phyloP scores from a whole-genome alignment of 92 coral and sea anemone species.

The Paramuricea clavata region DNA sequence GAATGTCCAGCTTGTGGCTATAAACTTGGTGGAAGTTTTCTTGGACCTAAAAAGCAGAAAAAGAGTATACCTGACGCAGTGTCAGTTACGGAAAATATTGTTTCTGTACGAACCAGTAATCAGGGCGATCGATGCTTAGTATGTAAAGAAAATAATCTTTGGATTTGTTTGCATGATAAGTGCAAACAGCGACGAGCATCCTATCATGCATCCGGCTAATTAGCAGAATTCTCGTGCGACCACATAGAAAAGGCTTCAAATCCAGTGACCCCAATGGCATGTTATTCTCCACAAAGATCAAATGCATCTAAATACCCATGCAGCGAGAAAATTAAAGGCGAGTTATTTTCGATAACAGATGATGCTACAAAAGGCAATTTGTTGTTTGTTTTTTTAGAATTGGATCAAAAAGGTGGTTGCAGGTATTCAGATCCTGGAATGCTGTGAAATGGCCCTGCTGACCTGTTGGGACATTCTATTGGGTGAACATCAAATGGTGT shows the following conservation, averaged over 20 bases:
- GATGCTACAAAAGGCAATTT: slow-evolving; percentile 49
- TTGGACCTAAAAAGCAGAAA: slow-evolving; percentile 11
- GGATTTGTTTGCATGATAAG: slow-evolving; percentile 33
- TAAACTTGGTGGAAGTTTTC: slow-evolving; percentile 10
- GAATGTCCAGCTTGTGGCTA: not conserved
- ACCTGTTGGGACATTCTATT: no score
- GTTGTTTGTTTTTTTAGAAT: no score
- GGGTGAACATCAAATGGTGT: no score
- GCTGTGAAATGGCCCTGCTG: no score
- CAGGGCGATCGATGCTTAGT: slow-evolving; percentile 43
- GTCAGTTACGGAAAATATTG: slow-evolving; percentile 13
- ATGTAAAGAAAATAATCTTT: not conserved
- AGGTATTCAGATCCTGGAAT: no score
- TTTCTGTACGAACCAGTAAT: slow-evolving; percentile 46
- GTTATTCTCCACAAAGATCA: not conserved
- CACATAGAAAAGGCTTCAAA: slow-evolving; percentile 38
- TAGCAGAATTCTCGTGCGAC: slow-evolving; percentile 18
- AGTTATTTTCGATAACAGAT: not conserved
- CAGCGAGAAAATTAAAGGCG: not conserved
- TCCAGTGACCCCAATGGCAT: not conserved
- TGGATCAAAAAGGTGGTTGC: no score
- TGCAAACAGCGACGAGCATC: slow-evolving; percentile 44
- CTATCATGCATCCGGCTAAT: slow-evolving; percentile 1
- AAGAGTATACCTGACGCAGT: slow-evolving; percentile 30
- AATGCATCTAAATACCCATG: not conserved